Percentiles rank a stretch among this genome's conserved stretches.
Conservation (phyloP, 1,140 invertebrate species). For the Bradysia coprophila region DNA sequence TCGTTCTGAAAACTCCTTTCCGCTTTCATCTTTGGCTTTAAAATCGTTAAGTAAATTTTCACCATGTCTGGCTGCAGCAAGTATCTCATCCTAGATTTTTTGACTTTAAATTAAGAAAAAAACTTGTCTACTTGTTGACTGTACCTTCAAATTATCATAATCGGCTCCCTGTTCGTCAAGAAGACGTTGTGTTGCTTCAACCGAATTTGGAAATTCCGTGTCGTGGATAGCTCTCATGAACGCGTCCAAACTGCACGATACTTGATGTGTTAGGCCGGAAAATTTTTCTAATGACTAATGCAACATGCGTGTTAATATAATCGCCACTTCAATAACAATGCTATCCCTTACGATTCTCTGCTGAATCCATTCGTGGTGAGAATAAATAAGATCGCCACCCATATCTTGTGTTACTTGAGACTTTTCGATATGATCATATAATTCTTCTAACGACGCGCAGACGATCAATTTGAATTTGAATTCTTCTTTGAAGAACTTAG, state of each 20-base stretch:
- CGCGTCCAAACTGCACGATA: slow-evolving; percentile 62
- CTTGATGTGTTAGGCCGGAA: slow-evolving; percentile 71
- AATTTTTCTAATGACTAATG: slow-evolving; percentile 82
- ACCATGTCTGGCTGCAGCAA: slow-evolving; percentile 63
- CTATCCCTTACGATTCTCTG: slow-evolving; percentile 69
- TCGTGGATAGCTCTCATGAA: slow-evolving; percentile 69
- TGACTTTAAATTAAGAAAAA: background rate
- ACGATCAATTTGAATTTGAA: slow-evolving; percentile 82
- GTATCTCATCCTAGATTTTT: slow-evolving; percentile 43
- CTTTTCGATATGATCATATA: slow-evolving; percentile 69
- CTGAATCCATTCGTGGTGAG: slow-evolving; percentile 90
- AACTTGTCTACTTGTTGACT: background rate
- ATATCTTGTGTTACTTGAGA: slow-evolving; percentile 76
- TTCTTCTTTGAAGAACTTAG: slow-evolving; percentile 84
- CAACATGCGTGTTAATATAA: background rate
- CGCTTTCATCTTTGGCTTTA: slow-evolving; percentile 30
- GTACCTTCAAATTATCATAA: slow-evolving; percentile 42
- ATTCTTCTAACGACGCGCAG: slow-evolving; percentile 57
- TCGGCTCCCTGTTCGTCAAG: slow-evolving; percentile 42
- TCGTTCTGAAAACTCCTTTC: slow-evolving; percentile 34
- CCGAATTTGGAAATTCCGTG: slow-evolving; percentile 71
- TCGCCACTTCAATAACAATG: background rate
- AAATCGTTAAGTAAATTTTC: slow-evolving; percentile 60
- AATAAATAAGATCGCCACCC: slow-evolving; percentile 73
- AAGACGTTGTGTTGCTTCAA: slow-evolving; percentile 47